Evolutionary conservation across 2,888 invertebrate species (phyloP), one percentile per base, ranked within the genome.

Genomic region (Dermolepida albohirtum): DNA sequence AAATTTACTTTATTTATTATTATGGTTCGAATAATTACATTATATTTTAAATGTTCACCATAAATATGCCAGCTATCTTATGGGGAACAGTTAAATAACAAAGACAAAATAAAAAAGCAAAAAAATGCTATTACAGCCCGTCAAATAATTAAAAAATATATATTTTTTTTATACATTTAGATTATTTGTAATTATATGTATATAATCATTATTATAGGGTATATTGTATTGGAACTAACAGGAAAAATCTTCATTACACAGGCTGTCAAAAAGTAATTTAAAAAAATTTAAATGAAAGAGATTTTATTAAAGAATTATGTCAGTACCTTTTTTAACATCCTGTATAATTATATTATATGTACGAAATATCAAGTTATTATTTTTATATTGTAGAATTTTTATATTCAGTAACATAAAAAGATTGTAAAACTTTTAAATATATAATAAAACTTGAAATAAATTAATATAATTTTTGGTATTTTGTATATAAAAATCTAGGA

Each of bases 71-170:
- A 66, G 66, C 66, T 66, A 66, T 66, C 41, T 34, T 59, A 59
- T 57, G 34, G 41, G 41, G 57, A 59, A 49, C 40, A 57, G 27
- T 59, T 69, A 67, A 62, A 57, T 59, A 50, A 66, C 59, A 66
- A 34, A 34, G 34, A 34, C 34, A 34, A 34, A 34, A 34, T 34
- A 34, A 34, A 34, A 34, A 10, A 34, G 34, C 34, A 34, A 49
- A 51, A 67, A 66, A 71, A 71, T 68, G 71, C 71, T 66, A 70
- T 69, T 73, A 74, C 71, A 74, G 75, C 74, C 72, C 63, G 34
- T 74, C 72, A 72, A 72, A 62, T 72, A 70, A 72, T 71, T 71
- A 70, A 66, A 71, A 71, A 73, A 72, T 70, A 71, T 70, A 70
- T 68, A 69, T 72, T 40, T 59, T 44, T 59, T 34, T 44, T 44